Conservation (phyloP, 2,113 vertebrate genomes). For the Limnothrissa miodon region DNA sequence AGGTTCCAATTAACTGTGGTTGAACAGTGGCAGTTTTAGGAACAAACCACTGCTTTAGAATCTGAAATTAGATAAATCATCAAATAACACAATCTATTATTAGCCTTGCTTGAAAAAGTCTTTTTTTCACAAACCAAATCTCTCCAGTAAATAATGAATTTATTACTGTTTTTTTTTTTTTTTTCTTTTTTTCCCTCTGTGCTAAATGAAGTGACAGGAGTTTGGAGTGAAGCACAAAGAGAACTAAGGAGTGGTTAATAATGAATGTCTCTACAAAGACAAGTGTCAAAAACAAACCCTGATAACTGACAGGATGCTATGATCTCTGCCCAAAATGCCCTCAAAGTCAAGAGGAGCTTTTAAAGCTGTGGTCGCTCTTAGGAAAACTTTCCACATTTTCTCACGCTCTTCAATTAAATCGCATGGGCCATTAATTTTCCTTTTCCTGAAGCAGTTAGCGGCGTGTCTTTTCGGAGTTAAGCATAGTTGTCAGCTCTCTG, state of each 20-base stretch:
- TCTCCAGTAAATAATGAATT: neutral
- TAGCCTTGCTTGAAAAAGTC: neutral
- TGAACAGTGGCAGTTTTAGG: neutral
- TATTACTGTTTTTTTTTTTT: neutral
- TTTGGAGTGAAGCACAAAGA: neutral
- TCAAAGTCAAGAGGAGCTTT: neutral
- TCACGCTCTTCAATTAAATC: neutral
- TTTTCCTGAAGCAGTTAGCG: neutral
- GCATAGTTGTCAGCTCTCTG: neutral
- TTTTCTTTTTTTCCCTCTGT: neutral
- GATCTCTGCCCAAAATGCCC: neutral
- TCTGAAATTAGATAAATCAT: neutral
- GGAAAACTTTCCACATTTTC: neutral
- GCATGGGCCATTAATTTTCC: neutral
- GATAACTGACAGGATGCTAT: neutral
- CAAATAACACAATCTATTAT: neutral
- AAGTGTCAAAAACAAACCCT: neutral
- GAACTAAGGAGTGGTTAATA: neutral
- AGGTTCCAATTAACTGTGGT: neutral
- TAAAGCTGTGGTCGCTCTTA: neutral
- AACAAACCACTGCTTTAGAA: neutral
- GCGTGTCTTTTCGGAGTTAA: neutral
- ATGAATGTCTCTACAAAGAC: constrained; percentile 5
- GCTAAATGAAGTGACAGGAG: neutral
- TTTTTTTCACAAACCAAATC: neutral